Base-by-base conservation (phyloP, 2,888 invertebrate genomes). In the Argyra leucocephala region DNA sequence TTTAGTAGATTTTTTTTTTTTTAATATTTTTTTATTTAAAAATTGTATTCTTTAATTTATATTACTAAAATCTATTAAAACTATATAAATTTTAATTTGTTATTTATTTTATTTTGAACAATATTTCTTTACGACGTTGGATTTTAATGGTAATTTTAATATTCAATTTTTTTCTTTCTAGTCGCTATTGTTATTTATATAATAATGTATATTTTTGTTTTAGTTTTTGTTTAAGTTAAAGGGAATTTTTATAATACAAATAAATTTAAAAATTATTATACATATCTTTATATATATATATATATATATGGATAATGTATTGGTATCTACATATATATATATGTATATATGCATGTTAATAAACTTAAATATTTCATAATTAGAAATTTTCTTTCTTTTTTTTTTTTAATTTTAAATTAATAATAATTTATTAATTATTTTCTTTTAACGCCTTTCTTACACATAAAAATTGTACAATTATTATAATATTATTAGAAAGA, bases 381-480 rank as follows among this genome's bases (percentile, higher is more conserved):
- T 31, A 7, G 10, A 7, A 31, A 31, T 31, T n/a, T n/a, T n/a
- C n/a, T n/a, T n/a, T n/a, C n/a, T n/a, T 31, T 31, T 31, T 31
- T 48, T 37, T 15, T n/a, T 18, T 48, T 12, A 48, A 18, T 48
- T 48, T 48, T 48, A 5, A 48, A 48, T 48, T n/a, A n/a, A 12
- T 48, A 48, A 48, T 48, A 48, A 48, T 48, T 48, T 48, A 48
- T 48, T 48, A 18, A 48, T 12, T 48, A 7, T 31, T 31, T 31
- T 10, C 18, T 48, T 48, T n/a, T n/a, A 48, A 48, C n/a, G 48
- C 18, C 48, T 48, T 31, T 48, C 48, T 48, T 48, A 48, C 48
- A 48, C 48, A 48, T 48, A 48, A 48, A 48, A 48, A 48, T 48
- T 48, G 48, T 48, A 48, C 48, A 48, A 48, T 48, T 18, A 48